Percentiles rank a stretch among this genome's conserved stretches.
phyloP scores from a whole-genome alignment of 1,140 invertebrate species.

The Ostrea edulis region DNA sequence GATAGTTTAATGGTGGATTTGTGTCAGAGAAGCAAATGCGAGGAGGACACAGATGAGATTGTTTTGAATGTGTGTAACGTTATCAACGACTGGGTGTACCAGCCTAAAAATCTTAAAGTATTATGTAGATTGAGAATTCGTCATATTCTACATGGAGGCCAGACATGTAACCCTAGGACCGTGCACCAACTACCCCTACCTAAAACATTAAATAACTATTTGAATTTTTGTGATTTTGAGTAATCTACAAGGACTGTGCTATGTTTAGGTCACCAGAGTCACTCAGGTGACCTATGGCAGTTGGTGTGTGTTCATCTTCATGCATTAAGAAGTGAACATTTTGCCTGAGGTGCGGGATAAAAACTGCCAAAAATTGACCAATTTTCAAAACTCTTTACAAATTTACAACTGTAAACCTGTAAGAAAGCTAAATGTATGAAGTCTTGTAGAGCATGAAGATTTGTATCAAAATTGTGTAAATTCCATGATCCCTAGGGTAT shows the following conservation, averaged over 20 bases:
- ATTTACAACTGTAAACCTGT: too few relatives aligned
- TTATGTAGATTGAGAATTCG: neutral
- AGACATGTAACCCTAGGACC: neutral
- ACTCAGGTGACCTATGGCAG: too few relatives aligned
- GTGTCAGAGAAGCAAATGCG: neutral
- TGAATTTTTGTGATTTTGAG: conserved; percentile 12
- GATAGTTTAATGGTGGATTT: neutral
- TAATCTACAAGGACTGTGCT: neutral
- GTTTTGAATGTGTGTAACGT: neutral
- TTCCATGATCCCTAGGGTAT: too few relatives aligned
- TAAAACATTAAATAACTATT: neutral
- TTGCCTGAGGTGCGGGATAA: too few relatives aligned
- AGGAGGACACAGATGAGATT: neutral
- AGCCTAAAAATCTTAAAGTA: neutral
- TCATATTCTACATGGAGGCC: neutral
- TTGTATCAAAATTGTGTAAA: too few relatives aligned
- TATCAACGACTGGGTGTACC: neutral
- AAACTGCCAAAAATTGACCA: too few relatives aligned
- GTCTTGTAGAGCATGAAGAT: too few relatives aligned
- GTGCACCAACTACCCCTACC: neutral
- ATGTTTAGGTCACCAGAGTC: too few relatives aligned
- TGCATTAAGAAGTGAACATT: too few relatives aligned
- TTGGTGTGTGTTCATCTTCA: too few relatives aligned
- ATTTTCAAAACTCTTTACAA: too few relatives aligned
- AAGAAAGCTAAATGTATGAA: too few relatives aligned